A percentile compares a stretch with the other conserved stretches of the same genome.
Conservation (phyloP, 2,888 invertebrate genomes). For the Ormyrus pomaceus region DNA sequence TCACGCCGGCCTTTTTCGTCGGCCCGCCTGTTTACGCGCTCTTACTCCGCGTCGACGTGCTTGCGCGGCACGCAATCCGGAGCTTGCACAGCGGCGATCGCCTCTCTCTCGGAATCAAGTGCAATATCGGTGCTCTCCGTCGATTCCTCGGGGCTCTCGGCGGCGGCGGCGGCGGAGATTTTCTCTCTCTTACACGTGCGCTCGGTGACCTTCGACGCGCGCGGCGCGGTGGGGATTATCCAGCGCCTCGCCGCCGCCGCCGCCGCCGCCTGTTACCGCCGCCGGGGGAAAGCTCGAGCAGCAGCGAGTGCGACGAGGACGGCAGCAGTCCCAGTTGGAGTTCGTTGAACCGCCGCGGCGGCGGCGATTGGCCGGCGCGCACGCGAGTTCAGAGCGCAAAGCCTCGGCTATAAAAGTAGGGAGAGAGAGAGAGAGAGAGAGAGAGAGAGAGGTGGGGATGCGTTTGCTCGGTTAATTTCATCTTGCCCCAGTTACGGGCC, state of each 20-base stretch:
- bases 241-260: no score
- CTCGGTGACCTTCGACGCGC: neutral
- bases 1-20: no score
- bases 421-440: constrained; percentile 49
- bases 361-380: constrained; percentile 69
- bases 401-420: constrained; percentile 27
- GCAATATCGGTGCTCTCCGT: no score
- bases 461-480: constrained; percentile 78
- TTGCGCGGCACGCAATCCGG: no score
- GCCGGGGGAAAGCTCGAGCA: constrained; percentile 16
- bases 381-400: constrained; percentile 61
- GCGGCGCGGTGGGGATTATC: neutral
- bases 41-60: no score
- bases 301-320: constrained; percentile 54
- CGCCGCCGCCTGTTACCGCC: no score
- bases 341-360: constrained; percentile 72
- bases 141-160: no score
- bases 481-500: constrained; percentile 81
- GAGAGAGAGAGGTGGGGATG: constrained; percentile 62
- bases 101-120: no score
- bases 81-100: no score
- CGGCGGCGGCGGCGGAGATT: no score
- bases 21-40: no score
- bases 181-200: neutral
- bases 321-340: constrained; percentile 72